These are phyloP conservation scores for Periphyllus acericola DNA, from an alignment of 2,888 invertebrate genomes.

Conservation along the genomic window DNA sequence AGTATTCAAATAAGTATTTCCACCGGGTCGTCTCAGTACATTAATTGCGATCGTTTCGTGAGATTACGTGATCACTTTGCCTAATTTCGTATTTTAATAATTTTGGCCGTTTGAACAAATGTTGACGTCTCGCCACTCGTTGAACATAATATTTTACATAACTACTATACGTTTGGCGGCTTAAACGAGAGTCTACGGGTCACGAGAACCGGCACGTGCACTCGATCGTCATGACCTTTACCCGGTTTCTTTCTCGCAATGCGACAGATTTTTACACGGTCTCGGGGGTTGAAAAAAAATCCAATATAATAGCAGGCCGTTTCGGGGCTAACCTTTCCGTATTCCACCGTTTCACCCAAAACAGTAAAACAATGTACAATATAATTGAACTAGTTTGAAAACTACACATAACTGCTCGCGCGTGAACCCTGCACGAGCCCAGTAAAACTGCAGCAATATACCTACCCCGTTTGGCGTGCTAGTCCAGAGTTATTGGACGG, in stretches of 20 bases:
- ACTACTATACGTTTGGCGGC: background rate
- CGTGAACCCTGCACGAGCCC: background rate
- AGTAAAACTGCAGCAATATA: background rate
- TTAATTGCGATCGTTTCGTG: no score
- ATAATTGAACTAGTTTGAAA: constrained; percentile 29
- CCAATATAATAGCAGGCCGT: background rate
- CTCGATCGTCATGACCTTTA: background rate
- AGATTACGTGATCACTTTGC: no score
- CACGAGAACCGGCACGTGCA: background rate
- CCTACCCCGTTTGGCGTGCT: background rate
- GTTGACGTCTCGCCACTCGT: no score
- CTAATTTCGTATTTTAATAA: no score
- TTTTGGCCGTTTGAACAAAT: no score
- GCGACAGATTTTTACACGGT: background rate
- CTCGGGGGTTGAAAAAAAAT: background rate
- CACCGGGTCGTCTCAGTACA: no score
- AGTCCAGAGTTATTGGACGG: background rate
- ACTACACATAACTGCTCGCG: background rate
- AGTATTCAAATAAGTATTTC: no score
- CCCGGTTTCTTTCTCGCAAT: no score
- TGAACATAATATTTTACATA: no score
- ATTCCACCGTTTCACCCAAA: background rate
- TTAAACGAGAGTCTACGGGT: background rate
- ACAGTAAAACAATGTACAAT: background rate
- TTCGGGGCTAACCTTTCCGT: background rate